These are phyloP conservation scores for Pogonognathellus flavescens DNA, from an alignment of 1,140 invertebrate species.

Conservation along the genomic window DNA sequence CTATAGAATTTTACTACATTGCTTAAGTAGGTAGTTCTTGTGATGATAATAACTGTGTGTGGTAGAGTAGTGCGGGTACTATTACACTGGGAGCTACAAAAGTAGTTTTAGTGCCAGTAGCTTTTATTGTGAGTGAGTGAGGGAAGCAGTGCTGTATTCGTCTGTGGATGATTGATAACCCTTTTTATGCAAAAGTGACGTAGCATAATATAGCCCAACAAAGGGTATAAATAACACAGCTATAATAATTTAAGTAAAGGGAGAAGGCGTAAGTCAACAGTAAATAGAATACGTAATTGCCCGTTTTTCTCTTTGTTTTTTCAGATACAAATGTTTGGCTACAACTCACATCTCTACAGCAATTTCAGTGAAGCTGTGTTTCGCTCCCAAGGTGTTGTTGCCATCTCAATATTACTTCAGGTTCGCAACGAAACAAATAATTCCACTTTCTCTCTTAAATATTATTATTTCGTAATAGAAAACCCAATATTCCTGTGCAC, in stretches of 20 bases:
- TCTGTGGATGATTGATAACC: constrained; percentile 17
- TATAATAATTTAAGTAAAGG: too few species aligned
- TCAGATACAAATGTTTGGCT: constrained; percentile 95
- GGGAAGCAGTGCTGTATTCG: constrained; percentile 1
- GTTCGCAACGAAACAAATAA: constrained; percentile 71
- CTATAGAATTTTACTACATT: too few species aligned
- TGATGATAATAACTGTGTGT: too few species aligned
- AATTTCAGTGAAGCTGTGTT: constrained; percentile 96
- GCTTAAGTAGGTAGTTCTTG: too few species aligned
- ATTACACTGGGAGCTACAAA: too few species aligned
- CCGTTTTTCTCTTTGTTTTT: constrained; percentile 69
- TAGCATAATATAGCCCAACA: background rate
- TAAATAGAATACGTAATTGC: constrained; percentile 26
- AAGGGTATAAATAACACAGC: background rate
- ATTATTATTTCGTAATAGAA: too few species aligned
- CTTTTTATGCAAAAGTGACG: constrained; percentile 17
- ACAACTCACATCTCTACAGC: constrained; percentile 95
- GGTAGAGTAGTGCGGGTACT: too few species aligned
- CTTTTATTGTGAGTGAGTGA: constrained; percentile 37
- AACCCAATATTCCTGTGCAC: too few species aligned
- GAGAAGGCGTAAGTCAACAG: too few species aligned
- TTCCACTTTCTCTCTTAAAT: background rate
- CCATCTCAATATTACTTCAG: constrained; percentile 94
- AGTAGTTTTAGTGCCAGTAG: background rate
- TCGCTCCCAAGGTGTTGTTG: constrained; percentile 92